A percentile compares a stretch with the other conserved stretches of the same genome.
Conservation (phyloP, 2,113 vertebrate genomes). For the Psophia crepitans region DNA sequence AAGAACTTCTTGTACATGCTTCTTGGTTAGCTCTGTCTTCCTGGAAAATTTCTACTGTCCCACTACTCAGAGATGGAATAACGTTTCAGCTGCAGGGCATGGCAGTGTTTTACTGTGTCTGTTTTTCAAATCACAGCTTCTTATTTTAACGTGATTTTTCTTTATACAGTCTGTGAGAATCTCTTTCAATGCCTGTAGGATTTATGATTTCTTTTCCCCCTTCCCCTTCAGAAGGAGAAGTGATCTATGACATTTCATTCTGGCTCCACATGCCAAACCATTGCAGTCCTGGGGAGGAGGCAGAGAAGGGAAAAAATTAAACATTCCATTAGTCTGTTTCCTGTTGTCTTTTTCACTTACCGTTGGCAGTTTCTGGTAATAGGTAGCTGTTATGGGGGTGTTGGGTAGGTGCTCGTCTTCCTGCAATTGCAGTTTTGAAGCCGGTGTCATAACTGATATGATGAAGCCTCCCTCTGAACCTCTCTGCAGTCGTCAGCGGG, state of each 20-base stretch:
- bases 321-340: background rate
- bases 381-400: background rate
- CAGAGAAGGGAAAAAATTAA: background rate
- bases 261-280: background rate
- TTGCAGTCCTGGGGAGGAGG: background rate
- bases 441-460: rapidly evolving
- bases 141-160: background rate
- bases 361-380: background rate
- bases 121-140: background rate
- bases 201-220: background rate
- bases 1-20: background rate
- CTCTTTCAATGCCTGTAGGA: background rate
- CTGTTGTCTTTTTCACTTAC: background rate
- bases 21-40: background rate
- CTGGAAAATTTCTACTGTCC: background rate
- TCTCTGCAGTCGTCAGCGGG: background rate
- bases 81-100: background rate
- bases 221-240: background rate
- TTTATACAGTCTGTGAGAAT: background rate
- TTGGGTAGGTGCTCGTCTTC: background rate
- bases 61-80: background rate
- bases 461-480: background rate
- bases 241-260: background rate
- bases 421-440: background rate
- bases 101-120: background rate